phyloP scores from a whole-genome alignment of 2,797 vertebrate genomes.

The Hypotaenidia philippensis region DNA sequence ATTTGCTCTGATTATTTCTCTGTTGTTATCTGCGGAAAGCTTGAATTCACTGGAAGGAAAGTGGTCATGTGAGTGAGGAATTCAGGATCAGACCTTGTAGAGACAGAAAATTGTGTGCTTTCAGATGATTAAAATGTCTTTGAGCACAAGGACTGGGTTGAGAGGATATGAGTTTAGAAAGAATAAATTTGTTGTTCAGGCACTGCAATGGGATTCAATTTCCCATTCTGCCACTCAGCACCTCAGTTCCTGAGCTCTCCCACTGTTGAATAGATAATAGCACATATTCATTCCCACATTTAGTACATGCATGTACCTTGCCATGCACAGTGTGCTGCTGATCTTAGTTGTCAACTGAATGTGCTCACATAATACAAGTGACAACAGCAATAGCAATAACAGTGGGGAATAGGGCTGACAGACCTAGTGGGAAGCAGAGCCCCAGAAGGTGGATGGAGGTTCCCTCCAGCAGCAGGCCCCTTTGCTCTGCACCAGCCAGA shows the following conservation, averaged over 20 bases:
- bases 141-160: neutral
- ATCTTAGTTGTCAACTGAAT: conserved; percentile 1
- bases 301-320: neutral
- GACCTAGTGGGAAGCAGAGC: neutral
- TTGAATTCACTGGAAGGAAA: neutral
- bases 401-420: neutral
- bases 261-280: conserved; percentile 37
- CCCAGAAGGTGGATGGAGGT: rapidly evolving
- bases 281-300: neutral
- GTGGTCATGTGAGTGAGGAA: neutral
- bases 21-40: conserved; percentile 2
- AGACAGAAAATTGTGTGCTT: conserved; percentile 30
- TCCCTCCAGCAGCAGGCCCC: neutral
- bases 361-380: neutral
- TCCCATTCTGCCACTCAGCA: conserved; percentile 27
- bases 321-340: neutral
- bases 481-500: neutral
- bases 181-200: conserved; percentile 30
- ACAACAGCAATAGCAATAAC: neutral
- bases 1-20: conserved; percentile 15
- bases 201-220: conserved; percentile 32
- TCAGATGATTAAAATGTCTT: conserved; percentile 37
- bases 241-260: neutral
- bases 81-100: neutral
- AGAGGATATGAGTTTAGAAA: conserved; percentile 17